Evolutionary conservation across 2,113 vertebrate genomes (phyloP), one percentile per base, ranked within the genome.

Genomic region (Orientallactaga bullata): DNA sequence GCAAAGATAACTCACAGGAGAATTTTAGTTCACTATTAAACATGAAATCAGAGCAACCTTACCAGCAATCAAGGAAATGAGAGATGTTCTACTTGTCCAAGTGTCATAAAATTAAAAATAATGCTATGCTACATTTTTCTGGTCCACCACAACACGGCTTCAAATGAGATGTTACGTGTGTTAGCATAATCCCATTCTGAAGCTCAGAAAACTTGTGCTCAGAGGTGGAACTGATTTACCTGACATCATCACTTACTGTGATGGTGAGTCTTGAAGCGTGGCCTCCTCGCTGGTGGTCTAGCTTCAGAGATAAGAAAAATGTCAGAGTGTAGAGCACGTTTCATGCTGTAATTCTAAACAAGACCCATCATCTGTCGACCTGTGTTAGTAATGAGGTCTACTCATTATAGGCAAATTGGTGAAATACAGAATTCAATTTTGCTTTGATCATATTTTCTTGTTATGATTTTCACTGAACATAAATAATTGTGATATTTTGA

Each of bases 21-120:
- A 63, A 83, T 84, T 73, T 88, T 21, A 61, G 37, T 66, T 82
- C 47, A 1, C 63, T 88, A 66, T 58, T 87, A 82, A 92, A 85
- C 20, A 77, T 30, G 17, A 66, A 92, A 72, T 66, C 13, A 18
- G 3, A 37, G 51, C 35, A 60, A 61, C 42, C 21, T 94, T 72
- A 79, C 8, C 51, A 30, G 7, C 68, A 51, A 84, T 23, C 21
- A 65, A 91, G 58, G 30, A 86, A 89, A 39, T 60, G 18, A 47
- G 26, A 17, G 66, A 60, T 37, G 83, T 89, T 78, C 23, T 28
- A 60, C 55, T 80, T 24, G 61, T 3, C 1, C 47, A 87, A 15
- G 23, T 78, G 65, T 82, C 42, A 51, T 76, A 89, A 94, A 65
- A 37, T 76, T 42, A 63, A 81, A 88, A 94, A n/a, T 16, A 74